Conservation (phyloP, 92 coral and sea anemone species). For the Phenganax marumi region DNA sequence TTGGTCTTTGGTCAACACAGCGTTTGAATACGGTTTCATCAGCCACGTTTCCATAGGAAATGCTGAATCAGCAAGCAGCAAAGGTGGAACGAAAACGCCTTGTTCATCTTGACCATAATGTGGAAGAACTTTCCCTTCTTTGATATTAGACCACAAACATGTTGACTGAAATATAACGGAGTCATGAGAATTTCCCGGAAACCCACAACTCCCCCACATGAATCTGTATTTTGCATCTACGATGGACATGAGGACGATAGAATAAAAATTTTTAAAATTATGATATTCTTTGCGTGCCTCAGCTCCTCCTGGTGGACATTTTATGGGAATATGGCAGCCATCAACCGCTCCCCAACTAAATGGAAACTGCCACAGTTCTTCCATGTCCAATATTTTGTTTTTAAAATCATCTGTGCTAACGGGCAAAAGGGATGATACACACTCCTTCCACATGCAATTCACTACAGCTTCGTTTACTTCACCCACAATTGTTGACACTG, state of each 20-base stretch:
- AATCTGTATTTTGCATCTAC: constrained; percentile 49
- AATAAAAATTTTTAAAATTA: constrained; percentile 51
- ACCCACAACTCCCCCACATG: constrained; percentile 54
- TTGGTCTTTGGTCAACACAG: constrained; percentile 42
- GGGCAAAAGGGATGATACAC: constrained; percentile 37
- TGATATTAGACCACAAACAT: constrained; percentile 35
- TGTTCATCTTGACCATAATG: constrained; percentile 38
- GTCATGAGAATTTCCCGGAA: constrained; percentile 58
- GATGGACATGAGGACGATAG: constrained; percentile 34
- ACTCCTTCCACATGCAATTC: constrained; percentile 40
- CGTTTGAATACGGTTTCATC: constrained; percentile 53
- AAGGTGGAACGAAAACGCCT: constrained; percentile 45
- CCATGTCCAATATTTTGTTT: constrained; percentile 52
- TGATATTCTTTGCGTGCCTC: constrained; percentile 12
- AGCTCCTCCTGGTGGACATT: constrained; percentile 19
- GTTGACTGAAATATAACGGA: constrained; percentile 57
- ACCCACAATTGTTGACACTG: constrained; percentile 40
- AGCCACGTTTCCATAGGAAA: constrained; percentile 55
- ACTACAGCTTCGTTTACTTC: constrained; percentile 44
- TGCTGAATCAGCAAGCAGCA: constrained; percentile 53
- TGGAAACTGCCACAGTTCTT: constrained; percentile 44
- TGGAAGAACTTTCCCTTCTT: constrained; percentile 44
- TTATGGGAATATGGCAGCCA: constrained; percentile 37
- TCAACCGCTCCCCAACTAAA: constrained; percentile 41
- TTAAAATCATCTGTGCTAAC: constrained; percentile 27